Evolutionary conservation across 2,888 invertebrate genomes (phyloP).

Genomic region (Nemotelus nigrinus): DNA sequence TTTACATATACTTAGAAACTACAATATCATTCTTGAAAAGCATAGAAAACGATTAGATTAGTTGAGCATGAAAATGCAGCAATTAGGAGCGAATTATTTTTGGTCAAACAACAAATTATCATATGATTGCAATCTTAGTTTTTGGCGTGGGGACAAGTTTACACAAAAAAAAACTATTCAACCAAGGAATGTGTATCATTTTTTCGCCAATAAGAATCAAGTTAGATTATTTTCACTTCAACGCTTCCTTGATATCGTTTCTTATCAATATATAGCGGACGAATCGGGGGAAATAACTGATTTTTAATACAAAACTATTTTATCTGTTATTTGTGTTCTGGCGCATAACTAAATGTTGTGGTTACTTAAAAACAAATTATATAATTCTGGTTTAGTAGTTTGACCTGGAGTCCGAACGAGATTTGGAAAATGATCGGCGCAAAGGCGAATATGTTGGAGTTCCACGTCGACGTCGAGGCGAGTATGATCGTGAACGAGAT

Average conservation of each 20-base stretch:
- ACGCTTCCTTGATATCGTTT: slow-evolving; percentile 42
- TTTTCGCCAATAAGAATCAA: not conserved
- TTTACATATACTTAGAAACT: slow-evolving; percentile 27
- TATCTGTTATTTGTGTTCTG: slow-evolving; percentile 30
- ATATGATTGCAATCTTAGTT: slow-evolving; percentile 13
- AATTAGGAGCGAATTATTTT: slow-evolving; percentile 18
- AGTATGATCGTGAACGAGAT: slow-evolving; percentile 80
- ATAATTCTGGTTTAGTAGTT: slow-evolving; percentile 60
- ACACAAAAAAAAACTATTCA: slow-evolving; percentile 18
- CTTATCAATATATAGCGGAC: slow-evolving; percentile 32
- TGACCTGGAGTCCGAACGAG: slow-evolving; percentile 77
- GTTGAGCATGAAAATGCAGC: slow-evolving; percentile 28
- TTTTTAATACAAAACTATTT: no score
- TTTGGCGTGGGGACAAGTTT: slow-evolving; percentile 7
- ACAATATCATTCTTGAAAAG: slow-evolving; percentile 11
- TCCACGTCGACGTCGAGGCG: slow-evolving; percentile 83
- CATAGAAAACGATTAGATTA: slow-evolving; percentile 15
- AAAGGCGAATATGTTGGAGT: slow-evolving; percentile 95
- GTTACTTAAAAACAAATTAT: slow-evolving; percentile 45
- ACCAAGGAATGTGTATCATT: slow-evolving; percentile 47
- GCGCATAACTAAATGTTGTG: slow-evolving; percentile 18
- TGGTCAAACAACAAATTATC: slow-evolving; percentile 19
- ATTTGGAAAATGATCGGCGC: slow-evolving; percentile 83
- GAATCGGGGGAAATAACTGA: slow-evolving; percentile 11
- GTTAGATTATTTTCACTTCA: slow-evolving; percentile 31